phyloP scores from a whole-genome alignment of 2,113 vertebrate species.

The Nycticebus coucang region DNA sequence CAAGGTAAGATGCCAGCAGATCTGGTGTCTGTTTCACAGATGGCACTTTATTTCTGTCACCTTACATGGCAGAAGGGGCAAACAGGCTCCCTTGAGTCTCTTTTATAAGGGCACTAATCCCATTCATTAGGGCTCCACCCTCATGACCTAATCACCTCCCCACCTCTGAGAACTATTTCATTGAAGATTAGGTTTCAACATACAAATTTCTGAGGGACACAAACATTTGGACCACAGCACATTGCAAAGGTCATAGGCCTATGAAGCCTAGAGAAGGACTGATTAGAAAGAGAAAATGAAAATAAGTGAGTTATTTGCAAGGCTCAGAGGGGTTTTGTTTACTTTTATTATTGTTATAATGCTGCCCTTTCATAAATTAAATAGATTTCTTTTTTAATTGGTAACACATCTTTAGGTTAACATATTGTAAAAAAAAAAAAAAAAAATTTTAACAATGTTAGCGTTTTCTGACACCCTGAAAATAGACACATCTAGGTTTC shows the following conservation, averaged over 20 bases:
- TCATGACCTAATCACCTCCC: not conserved
- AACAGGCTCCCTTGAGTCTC: not conserved
- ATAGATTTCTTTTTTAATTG: not conserved
- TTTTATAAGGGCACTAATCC: not conserved
- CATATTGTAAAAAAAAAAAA: not conserved
- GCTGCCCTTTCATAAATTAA: not conserved
- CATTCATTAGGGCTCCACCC: not conserved
- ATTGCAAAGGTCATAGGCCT: not conserved
- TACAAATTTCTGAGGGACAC: not conserved
- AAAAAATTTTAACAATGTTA: not conserved
- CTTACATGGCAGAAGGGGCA: not conserved
- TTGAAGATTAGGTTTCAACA: not conserved
- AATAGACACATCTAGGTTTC: not conserved
- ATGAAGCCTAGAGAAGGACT: not conserved
- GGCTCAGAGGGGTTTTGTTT: not conserved
- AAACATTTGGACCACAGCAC: not conserved
- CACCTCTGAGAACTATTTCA: not conserved
- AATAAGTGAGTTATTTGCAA: not conserved
- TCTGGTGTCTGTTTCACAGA: not conserved
- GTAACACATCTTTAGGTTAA: not conserved
- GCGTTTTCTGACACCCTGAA: not conserved
- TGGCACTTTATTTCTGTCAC: not conserved
- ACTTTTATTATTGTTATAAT: not conserved
- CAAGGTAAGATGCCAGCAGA: not conserved
- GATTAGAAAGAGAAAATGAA: not conserved